phyloP scores from a whole-genome alignment of 2,797 vertebrate species.

The Brachymystax lenok region DNA sequence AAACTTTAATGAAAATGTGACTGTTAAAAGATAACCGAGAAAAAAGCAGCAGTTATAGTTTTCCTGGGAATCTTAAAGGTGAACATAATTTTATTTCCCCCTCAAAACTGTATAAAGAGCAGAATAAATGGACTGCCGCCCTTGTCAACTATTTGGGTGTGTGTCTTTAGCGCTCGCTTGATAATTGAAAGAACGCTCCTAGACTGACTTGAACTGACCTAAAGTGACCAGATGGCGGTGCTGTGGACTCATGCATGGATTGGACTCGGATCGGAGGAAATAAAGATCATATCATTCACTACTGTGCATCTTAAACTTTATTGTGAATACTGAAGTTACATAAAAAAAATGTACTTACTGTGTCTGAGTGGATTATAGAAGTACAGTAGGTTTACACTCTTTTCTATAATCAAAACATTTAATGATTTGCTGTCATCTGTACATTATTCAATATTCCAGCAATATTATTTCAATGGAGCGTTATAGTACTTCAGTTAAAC shows the following conservation, averaged over 20 bases:
- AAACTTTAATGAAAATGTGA: background rate
- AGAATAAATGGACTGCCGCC: background rate
- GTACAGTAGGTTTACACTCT: conserved; percentile 33
- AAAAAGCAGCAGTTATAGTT: background rate
- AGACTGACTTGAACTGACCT: conserved; percentile 22
- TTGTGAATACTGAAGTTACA: conserved; percentile 53
- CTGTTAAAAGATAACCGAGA: background rate
- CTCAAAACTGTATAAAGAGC: too few species aligned
- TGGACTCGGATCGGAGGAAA: background rate
- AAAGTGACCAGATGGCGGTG: conserved; percentile 32
- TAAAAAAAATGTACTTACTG: conserved; percentile 38
- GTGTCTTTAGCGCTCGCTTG: background rate
- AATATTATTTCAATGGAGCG: background rate
- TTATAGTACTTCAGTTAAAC: background rate
- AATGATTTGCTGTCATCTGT: conserved; percentile 17
- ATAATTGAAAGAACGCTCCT: background rate
- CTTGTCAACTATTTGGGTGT: background rate
- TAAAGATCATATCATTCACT: background rate
- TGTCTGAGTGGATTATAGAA: conserved; percentile 37
- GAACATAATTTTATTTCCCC: too few species aligned
- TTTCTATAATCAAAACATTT: conserved; percentile 2
- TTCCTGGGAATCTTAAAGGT: too few species aligned
- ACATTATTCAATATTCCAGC: conserved; percentile 5
- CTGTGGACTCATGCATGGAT: conserved; percentile 8
- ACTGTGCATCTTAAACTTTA: conserved; percentile 40